These are phyloP conservation scores for Phocoena sinus DNA, from an alignment of 2,113 vertebrate genomes.

Conservation along the genomic window DNA sequence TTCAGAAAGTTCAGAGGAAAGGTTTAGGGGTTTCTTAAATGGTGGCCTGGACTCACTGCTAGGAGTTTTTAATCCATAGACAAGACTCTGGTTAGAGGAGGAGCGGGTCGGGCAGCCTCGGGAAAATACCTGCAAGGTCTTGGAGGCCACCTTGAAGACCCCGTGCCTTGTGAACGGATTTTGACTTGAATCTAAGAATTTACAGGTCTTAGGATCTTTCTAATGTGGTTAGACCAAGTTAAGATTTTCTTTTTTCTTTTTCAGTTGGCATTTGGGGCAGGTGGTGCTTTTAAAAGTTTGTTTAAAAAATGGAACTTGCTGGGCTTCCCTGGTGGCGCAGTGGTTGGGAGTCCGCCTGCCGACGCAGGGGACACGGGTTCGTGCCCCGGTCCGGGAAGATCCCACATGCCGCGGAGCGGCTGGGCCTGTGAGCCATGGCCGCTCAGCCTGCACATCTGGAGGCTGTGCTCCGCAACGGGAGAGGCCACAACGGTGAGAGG, in stretches of 20 bases:
- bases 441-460: no score
- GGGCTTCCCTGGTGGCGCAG: no score
- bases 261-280: not conserved
- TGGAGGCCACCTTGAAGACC: not conserved
- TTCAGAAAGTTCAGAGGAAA: slow-evolving; percentile 6
- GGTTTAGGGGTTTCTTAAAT: not conserved
- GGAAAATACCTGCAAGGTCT: not conserved
- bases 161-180: not conserved
- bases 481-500: no score
- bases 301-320: not conserved
- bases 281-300: not conserved
- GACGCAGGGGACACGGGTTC: no score
- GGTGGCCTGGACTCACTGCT: not conserved
- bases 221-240: not conserved
- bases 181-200: not conserved
- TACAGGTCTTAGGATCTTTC: not conserved
- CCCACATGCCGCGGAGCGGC: no score
- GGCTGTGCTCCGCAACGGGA: no score
- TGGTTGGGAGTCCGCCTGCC: no score
- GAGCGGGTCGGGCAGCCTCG: rapidly evolving
- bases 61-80: not conserved
- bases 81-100: not conserved
- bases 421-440: no score
- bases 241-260: not conserved
- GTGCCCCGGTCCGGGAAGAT: no score